Base-by-base conservation (phyloP, 2,113 vertebrate genomes). In the Corythoichthys haematopterus region DNA sequence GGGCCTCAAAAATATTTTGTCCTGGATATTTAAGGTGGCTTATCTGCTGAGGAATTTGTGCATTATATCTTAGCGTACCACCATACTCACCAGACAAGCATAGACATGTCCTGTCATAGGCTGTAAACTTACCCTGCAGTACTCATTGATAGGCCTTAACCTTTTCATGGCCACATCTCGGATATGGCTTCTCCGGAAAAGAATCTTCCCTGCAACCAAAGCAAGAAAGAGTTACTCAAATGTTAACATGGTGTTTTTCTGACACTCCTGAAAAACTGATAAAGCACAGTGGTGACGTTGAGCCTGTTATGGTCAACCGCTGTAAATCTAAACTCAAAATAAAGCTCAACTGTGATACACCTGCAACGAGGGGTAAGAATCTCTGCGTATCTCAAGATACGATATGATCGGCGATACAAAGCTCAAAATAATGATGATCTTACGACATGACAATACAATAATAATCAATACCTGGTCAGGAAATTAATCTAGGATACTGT, bases 131-230 rank as follows among this genome's bases (percentile, higher is more conserved):
- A 98, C 97, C 94, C 95, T 94, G 88, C 97, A 99, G 87, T 99
- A 99, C 36, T 99, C 97, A 3, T 98, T 96, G 0, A 99, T 99
- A 0, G 97, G 97, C 66, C 96, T 92, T 73, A 99, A 90, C 14
- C 97, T 93, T 58, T 98, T 98, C 88, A 99, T 97, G 0, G 97
- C 97, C 68, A 98, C 97, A 51, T 98, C 97, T 8, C 97, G 92
- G 82, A 99, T 95, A 77, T 99, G 97, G 77, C 97, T 99, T 62
- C 97, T 91, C 36, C 97, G 92, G 75, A 99, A 99, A 43, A 99
- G 93, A 79, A 99, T 99, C 88, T 99, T 99, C n/a, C 97, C 97
- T 99, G 80, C 0, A 82, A 62, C n/a, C 59, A 55, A 62, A 13
- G 71, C 43, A 65, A 0, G 60, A 71, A 48, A 47, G 66, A 65